Evolutionary conservation across 30 jellyfish, hydroid and myxozoan genomes (phyloP), one percentile per base, ranked within the genome.

Genomic region (Aurelia aurita): DNA sequence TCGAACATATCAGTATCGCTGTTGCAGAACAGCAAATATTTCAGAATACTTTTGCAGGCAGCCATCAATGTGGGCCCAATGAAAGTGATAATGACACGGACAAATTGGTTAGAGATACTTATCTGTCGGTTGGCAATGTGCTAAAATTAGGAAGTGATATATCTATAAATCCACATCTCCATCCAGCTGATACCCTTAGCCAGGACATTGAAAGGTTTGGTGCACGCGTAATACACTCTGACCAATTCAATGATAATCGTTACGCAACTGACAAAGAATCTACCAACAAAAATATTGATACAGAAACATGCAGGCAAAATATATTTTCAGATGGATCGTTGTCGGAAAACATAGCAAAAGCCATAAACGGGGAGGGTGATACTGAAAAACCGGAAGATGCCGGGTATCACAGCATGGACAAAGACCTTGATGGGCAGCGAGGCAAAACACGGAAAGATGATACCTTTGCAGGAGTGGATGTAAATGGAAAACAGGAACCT

Each of bases 401-500:
- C 21, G 86, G 86, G 3, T 74, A 74, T 27, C 51, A 43, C 72
- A 74, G 86, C 34, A 74, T 74, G 86, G 86, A 74, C 4, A 74
- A 54, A 19, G 86, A 28, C 13, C 57, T 74, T 16, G 69, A 74
- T 29, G 58, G 69, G 3, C 72, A 27, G 61, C 35, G 58, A 15
- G 26, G 32, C 51, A 51, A 54, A 15, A n/a, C 27, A 15, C 51
- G 51, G 14, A 39, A 39, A 5, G 51, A 39, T 39, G 16, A 9
- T 7, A 39, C 51, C 51, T 39, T 39, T 39, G 51, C 51, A 9
- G 9, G 51, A 15, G 15, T 39, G 9, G 51, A 39, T 39, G 51
- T 0, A 39, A 7, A 39, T 39, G 51, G 13, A 39, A 28, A 67
- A 11, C 31, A 1, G 20, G 58, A 18, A 29, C 2, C 57, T 46